phyloP scores from a whole-genome alignment of 2,888 invertebrate genomes.

The Drosophila antonietae region DNA sequence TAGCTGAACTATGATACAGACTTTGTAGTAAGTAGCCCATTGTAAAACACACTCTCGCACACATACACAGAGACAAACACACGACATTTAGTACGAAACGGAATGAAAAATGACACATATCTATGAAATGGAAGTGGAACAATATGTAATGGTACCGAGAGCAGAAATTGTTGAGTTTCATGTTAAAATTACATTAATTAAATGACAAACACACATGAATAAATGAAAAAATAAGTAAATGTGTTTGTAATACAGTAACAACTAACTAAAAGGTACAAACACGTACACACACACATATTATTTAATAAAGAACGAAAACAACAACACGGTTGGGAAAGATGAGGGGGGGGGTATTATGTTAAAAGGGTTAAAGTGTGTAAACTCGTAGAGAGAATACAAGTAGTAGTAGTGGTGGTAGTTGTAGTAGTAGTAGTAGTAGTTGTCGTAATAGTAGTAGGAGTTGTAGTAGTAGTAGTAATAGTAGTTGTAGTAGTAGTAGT shows the following conservation, averaged over 20 bases:
- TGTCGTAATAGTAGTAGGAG: no score
- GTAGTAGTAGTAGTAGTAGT: no score
- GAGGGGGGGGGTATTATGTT: not conserved
- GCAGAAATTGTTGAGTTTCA: conserved; percentile 83
- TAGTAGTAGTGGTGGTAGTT: conserved; percentile 39
- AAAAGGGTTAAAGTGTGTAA: conserved; percentile 42
- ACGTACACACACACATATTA: conserved; percentile 65
- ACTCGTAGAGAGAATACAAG: conserved; percentile 74
- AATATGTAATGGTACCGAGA: conserved; percentile 60
- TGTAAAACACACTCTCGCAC: conserved; percentile 21
- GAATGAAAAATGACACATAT: conserved; percentile 62
- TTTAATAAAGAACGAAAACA: conserved; percentile 47
- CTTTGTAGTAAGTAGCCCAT: conserved; percentile 22
- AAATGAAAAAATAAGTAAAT: conserved; percentile 17
- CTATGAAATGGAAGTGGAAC: conserved; percentile 36
- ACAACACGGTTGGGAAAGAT: conserved; percentile 50
- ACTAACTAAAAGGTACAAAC: conserved; percentile 61
- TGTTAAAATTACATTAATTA: conserved; percentile 79
- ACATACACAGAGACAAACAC: conserved; percentile 38
- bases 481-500: no score
- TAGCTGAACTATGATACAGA: conserved; percentile 50
- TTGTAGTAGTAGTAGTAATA: no score
- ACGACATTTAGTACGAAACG: conserved; percentile 54
- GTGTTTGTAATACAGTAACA: conserved; percentile 26
- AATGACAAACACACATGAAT: conserved; percentile 29